Percentiles rank a stretch among this genome's conserved stretches.
Evolutionary conservation across 2,797 vertebrate species (phyloP).

Genomic region (Gymnoscopelus braueri): DNA sequence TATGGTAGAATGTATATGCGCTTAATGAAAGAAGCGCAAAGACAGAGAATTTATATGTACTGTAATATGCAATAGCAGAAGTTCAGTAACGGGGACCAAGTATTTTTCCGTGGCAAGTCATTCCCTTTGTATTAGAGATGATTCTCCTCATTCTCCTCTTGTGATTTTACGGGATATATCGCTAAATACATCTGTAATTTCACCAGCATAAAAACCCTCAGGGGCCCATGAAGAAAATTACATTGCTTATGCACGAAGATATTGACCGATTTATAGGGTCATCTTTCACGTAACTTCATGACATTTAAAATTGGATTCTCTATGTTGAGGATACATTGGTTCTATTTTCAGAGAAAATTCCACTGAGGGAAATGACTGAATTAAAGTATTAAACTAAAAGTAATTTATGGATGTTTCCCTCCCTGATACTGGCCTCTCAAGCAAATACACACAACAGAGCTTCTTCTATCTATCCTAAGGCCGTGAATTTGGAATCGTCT

Average conservation of each 20-base stretch:
- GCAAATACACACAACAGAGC: conserved; percentile 17
- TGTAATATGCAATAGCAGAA: conserved; percentile 32
- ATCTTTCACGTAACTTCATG: conserved; percentile 30
- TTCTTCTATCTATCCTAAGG: conserved; percentile 18
- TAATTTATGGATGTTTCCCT: conserved; percentile 29
- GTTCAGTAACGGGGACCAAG: conserved; percentile 32
- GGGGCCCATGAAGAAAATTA: conserved; percentile 26
- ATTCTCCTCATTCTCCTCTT: conserved; percentile 4
- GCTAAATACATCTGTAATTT: background rate
- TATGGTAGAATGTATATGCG: conserved; percentile 40
- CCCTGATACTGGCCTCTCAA: conserved; percentile 10
- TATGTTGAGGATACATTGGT: conserved; percentile 32
- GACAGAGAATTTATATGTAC: conserved; percentile 29
- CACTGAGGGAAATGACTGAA: conserved; percentile 58
- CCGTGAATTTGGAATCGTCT: conserved; percentile 20
- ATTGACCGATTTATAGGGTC: background rate
- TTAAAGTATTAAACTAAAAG: conserved; percentile 45
- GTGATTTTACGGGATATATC: conserved; percentile 13
- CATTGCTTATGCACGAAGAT: conserved; percentile 32
- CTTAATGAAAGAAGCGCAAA: conserved; percentile 56
- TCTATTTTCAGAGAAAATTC: conserved; percentile 46
- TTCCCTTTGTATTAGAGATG: conserved; percentile 10
- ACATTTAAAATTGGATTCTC: conserved; percentile 27
- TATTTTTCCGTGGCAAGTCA: conserved; percentile 43
- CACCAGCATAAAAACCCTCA: conserved; percentile 5